Base-by-base conservation (phyloP, 2,797 vertebrate species). In the Xyrichtys novacula region DNA sequence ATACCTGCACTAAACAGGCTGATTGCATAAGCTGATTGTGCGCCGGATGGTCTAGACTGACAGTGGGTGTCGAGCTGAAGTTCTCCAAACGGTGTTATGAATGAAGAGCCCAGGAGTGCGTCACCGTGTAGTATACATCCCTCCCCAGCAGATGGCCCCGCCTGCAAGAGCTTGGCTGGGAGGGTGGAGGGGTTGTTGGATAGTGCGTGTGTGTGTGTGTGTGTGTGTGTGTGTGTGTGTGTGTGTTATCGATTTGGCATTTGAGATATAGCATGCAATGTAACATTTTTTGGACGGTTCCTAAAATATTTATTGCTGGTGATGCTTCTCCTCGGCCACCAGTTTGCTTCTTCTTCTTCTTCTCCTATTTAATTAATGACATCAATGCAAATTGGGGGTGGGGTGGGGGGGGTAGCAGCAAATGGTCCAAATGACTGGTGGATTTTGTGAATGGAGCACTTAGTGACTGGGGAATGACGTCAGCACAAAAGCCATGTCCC, bases 391-490 rank as follows among this genome's bases (percentile, higher is more conserved):
- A 94, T 86, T 80, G 83, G 46, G 32, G 32, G n/a, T n/a, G n/a
- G n/a, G n/a, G n/a, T n/a, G n/a, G n/a, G n/a, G n/a, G 32, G 32
- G 32, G 32, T 1, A 12, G 17, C 63, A 79, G 85, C 81, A 86
- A 91, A 83, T 85, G 81, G 63, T 84, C 81, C 76, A 91, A 88
- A 84, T 91, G 85, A 88, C 88, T 76, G 79, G 83, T 85, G 87
- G 76, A 84, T 93, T 93, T 94, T 93, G 93, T 94, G 95, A 95
- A 95, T 94, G 91, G 90, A 93, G 88, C 91, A 83, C 81, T 92
- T 91, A 62, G 84, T 92, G 77, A 88, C 78, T 84, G 84, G 64
- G 80, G 59, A 87, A 88, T 95, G 95, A 97, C 94, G 94, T 96
- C 91, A 95, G 85, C 65, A 28, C 79, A 80, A 74, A 49, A 90